Conservation (phyloP, 2,113 vertebrate genomes). For the Equus quagga region DNA sequence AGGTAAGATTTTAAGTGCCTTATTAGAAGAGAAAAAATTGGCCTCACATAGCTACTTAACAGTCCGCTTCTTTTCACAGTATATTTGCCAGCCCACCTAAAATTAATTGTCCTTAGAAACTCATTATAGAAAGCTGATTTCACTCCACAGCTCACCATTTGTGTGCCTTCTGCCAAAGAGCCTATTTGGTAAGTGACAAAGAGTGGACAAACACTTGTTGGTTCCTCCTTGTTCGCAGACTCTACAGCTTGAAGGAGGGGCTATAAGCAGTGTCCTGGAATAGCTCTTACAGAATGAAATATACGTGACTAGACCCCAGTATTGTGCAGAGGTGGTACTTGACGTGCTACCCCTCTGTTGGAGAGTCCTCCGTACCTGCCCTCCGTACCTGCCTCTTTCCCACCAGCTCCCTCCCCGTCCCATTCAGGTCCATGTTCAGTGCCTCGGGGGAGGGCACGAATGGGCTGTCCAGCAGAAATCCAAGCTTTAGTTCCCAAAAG, state of each 20-base stretch:
- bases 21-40: neutral
- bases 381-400: neutral
- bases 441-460: neutral
- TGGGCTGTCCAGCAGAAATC: neutral
- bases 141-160: slow-evolving; percentile 60
- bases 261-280: neutral
- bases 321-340: neutral
- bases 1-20: slow-evolving; percentile 45
- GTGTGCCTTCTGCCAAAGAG: slow-evolving; percentile 50
- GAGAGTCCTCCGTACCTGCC: neutral
- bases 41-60: slow-evolving; percentile 47
- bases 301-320: neutral
- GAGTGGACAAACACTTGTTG: neutral
- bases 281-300: neutral
- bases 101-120: slow-evolving; percentile 73
- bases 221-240: slow-evolving; percentile 24
- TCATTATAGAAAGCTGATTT: slow-evolving; percentile 74
- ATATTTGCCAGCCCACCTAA: slow-evolving; percentile 63
- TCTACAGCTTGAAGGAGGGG: neutral
- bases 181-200: slow-evolving; percentile 28
- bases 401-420: neutral
- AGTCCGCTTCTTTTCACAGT: slow-evolving; percentile 71
- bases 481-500: neutral
- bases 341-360: neutral
- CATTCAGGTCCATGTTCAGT: neutral